These are phyloP conservation scores for Nasonia vitripennis DNA, from an alignment of 1,140 invertebrate species.

Conservation along the genomic window DNA sequence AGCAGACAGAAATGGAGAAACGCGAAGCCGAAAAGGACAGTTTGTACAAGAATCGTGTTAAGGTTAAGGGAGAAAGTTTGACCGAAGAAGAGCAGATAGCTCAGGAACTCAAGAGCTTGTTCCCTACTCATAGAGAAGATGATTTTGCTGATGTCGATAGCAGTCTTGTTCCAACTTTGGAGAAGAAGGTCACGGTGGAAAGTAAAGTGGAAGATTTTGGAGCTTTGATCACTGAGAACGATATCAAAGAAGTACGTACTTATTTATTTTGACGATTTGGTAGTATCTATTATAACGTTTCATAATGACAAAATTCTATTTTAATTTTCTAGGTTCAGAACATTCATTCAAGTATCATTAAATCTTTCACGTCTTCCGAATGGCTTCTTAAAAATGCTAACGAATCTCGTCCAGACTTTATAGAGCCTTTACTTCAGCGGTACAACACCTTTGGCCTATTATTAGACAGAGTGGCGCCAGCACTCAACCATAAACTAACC, in stretches of 20 bases:
- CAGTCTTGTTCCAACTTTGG: conserved; percentile 59
- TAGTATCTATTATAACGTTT: neutral
- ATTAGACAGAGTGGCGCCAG: conserved; percentile 71
- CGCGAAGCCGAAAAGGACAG: conserved; percentile 85
- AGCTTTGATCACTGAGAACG: conserved; percentile 75
- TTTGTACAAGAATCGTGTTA: conserved; percentile 84
- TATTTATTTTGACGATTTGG: neutral
- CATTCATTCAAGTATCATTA: conserved; percentile 79
- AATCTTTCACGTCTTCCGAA: conserved; percentile 75
- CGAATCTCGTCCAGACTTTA: conserved; percentile 71
- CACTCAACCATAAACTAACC: conserved; percentile 75
- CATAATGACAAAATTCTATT: neutral
- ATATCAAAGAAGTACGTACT: conserved; percentile 72
- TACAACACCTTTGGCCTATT: conserved; percentile 77
- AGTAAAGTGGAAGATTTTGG: conserved; percentile 43
- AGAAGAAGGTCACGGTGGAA: conserved; percentile 57
- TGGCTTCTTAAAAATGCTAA: conserved; percentile 75
- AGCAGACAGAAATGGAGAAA: conserved; percentile 81
- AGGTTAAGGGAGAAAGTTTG: conserved; percentile 76
- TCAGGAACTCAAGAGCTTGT: conserved; percentile 83
- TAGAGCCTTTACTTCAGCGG: conserved; percentile 77
- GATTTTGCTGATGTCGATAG: conserved; percentile 81
- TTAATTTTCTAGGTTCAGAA: conserved; percentile 69
- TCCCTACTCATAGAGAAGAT: conserved; percentile 84
- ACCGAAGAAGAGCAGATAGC: conserved; percentile 86